phyloP scores from a whole-genome alignment of 2,888 invertebrate species.

The Lepidonotus clava region DNA sequence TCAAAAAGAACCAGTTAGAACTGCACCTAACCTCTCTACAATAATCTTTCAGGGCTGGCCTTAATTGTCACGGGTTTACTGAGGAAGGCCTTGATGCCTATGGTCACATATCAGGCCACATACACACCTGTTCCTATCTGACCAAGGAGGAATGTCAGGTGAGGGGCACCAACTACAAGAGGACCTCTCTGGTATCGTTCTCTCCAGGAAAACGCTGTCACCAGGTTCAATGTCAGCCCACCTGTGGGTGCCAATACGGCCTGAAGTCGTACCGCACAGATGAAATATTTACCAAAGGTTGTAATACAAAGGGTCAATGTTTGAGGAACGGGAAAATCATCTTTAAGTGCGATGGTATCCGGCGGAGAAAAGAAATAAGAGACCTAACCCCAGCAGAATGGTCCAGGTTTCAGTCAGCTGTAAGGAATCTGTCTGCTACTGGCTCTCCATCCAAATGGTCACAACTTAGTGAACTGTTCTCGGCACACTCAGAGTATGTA shows the following conservation, averaged over 20 bases:
- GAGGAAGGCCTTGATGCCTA: constrained; percentile 72
- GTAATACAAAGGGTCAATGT: background rate
- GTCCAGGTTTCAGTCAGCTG: constrained; percentile 72
- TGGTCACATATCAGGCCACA: constrained; percentile 19
- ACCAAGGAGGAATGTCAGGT: background rate
- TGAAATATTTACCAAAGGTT: background rate
- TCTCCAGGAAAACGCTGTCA: constrained; percentile 68
- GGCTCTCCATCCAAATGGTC: constrained; percentile 74
- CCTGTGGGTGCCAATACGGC: constrained; percentile 75
- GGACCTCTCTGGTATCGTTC: constrained; percentile 28
- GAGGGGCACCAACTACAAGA: background rate
- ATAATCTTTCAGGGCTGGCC: constrained; percentile 74
- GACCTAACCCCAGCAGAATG: constrained; percentile 74
- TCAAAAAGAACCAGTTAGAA: too few relatives aligned
- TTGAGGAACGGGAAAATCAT: background rate
- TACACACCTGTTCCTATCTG: background rate
- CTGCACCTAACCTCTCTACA: too few relatives aligned
- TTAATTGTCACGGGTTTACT: constrained; percentile 74
- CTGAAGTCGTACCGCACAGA: constrained; percentile 67
- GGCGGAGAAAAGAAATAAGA: constrained; percentile 74
- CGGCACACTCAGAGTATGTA: constrained; percentile 72
- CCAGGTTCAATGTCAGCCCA: constrained; percentile 70
- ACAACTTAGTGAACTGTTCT: constrained; percentile 71
- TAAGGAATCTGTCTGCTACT: constrained; percentile 68
- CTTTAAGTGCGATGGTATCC: constrained; percentile 61